phyloP scores from a whole-genome alignment of 2,797 vertebrate genomes.

The Betta splendens region DNA sequence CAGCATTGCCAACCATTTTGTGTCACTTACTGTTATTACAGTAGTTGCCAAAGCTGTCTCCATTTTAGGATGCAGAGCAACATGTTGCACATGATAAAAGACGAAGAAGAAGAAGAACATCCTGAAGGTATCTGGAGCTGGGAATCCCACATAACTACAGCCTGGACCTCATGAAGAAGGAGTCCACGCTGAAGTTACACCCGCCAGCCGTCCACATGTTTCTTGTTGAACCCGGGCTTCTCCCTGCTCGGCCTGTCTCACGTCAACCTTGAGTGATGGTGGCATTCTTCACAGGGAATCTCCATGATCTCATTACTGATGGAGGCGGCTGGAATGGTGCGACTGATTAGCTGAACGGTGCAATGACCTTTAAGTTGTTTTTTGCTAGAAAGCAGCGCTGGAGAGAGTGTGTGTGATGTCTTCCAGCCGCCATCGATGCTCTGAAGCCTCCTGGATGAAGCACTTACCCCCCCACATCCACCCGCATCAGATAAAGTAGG shows the following conservation, averaged over 20 bases:
- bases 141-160: constrained; percentile 32
- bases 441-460: constrained; percentile 22
- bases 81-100: too few relatives aligned
- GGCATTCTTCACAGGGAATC: constrained; percentile 38
- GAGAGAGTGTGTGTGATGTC: constrained; percentile 1
- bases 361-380: constrained; percentile 36
- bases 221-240: constrained; percentile 25
- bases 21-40: too few relatives aligned
- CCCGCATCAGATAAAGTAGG: constrained; percentile 4
- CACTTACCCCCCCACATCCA: constrained; percentile 14
- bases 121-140: constrained; percentile 28
- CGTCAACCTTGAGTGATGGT: constrained; percentile 19
- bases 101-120: too few relatives aligned
- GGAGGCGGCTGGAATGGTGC: constrained; percentile 26
- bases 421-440: constrained; percentile 7
- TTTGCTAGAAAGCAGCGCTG: constrained; percentile 1
- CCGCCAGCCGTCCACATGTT: constrained; percentile 50
- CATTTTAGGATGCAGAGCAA: too few relatives aligned
- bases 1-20: too few relatives aligned
- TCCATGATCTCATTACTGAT: constrained; percentile 43
- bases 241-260: constrained; percentile 6
- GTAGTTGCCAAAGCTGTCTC: too few relatives aligned
- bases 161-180: constrained; percentile 10
- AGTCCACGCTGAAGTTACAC: constrained; percentile 32
- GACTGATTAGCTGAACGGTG: constrained; percentile 29